Evolutionary conservation across 2,888 invertebrate genomes (phyloP), one percentile per base, ranked within the genome.

Genomic region (Dryadula phaetusa): DNA sequence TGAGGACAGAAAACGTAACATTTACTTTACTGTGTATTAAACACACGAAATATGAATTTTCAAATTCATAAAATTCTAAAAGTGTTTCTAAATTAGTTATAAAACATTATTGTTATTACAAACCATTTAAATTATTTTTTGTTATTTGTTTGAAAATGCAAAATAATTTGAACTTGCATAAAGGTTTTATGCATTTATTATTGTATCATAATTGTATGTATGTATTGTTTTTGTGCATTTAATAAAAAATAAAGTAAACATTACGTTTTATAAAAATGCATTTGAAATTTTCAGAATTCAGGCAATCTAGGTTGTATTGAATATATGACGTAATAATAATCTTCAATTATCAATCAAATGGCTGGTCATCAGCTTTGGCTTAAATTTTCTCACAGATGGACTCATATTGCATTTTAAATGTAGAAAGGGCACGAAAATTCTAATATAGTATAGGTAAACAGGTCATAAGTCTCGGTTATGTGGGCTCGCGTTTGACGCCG

Each of bases 401-500:
- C n/a, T n/a, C n/a, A n/a, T n/a, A n/a, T n/a, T n/a, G n/a, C n/a
- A n/a, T n/a, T n/a, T n/a, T n/a, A n/a, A n/a, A n/a, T 28, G 25
- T n/a, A 3, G 4, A 2, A n/a, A 49, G 6, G 49, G 14, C 52
- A 16, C 25, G 28, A 12, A n/a, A 8, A 12, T 22, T n/a, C n/a
- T n/a, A n/a, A n/a, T 22, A 5, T 22, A 20, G 20, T 44, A 54
- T 53, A 42, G 32, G 44, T 37, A 40, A 0, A 42, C 16, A 44
- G 58, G 56, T 18, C 37, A 40, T 34, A 28, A 28, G 54, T 6
- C 0, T 22, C 40, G 56, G 77, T 74, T 90, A 92, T 71, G 88
- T 81, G 74, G 92, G 92, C 79, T 92, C 92, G 62, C 84, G 73
- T 77, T 92, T 92, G 78, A 92, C 85, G 77, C 76, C 82, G 64